Evolutionary conservation across 1,140 invertebrate species (phyloP), one percentile per base, ranked within the genome.

Genomic region (Sinella curviseta): DNA sequence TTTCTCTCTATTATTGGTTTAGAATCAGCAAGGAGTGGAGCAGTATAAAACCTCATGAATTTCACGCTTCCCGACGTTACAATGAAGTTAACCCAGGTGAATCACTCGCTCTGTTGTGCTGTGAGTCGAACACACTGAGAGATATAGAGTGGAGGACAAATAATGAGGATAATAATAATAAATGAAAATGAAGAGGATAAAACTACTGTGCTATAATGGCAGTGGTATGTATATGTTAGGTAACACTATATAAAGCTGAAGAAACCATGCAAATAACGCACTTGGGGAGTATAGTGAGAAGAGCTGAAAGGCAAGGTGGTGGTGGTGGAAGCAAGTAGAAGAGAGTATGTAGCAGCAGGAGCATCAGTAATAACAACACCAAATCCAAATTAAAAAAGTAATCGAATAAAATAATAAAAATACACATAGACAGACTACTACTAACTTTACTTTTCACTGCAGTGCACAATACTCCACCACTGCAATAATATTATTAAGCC

Each of bases 351-450:
- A 48, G 20, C 39, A 48, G 39, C 39, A 20, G 39, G 39, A 48
- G 39, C 39, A 48, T 48, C 39, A 48, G 39, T n/a, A 60, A 60
- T n/a, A 60, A 26, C 57, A 60, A 60, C 57, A 26, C n/a, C n/a
- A 60, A n/a, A n/a, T 60, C 4, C 57, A 60, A 60, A 60, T 60
- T 60, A 60, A 60, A 60, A 60, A 60, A 60, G 57, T 26, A 60
- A 60, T 60, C 12, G 57, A 20, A 20, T 12, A 48, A 20, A 48
- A 48, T 12, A 48, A 48, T 48, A 48, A 48, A 48, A 12, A 48
- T 8, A 48, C n/a, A n/a, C n/a, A 48, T 48, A 48, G 20, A 48
- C 8, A 48, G 39, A 48, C n/a, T n/a, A n/a, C n/a, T n/a, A n/a
- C n/a, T n/a, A n/a, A n/a, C n/a, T n/a, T n/a, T n/a, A n/a, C n/a